Evolutionary conservation across 2,888 invertebrate genomes (phyloP).

Genomic region (Scaptomyza tumidula): DNA sequence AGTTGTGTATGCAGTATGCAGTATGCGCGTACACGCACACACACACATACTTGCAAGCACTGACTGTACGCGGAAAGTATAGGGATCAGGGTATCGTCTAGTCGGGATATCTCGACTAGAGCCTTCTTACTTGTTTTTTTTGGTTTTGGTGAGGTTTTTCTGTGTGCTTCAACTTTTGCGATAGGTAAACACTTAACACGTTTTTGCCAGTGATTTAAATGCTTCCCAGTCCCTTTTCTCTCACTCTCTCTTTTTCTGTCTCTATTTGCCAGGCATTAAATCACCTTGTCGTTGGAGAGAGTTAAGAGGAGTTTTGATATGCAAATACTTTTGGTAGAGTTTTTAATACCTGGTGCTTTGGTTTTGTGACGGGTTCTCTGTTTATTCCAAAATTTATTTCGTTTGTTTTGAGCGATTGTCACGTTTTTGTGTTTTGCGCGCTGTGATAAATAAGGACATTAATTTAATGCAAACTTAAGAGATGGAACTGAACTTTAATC

Average conservation of each 20-base stretch:
- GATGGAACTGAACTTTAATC: slow-evolving; percentile 2
- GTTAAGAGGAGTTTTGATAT: slow-evolving; percentile 44
- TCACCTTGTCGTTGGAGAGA: slow-evolving; percentile 43
- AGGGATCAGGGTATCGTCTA: no score
- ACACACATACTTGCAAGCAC: no score
- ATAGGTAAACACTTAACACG: slow-evolving; percentile 84
- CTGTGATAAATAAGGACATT: slow-evolving; percentile 10
- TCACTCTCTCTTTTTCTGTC: slow-evolving; percentile 9
- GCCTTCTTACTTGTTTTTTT: background rate
- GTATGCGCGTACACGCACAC: no score
- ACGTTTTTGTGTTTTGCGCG: slow-evolving; percentile 64
- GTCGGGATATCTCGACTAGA: no score
- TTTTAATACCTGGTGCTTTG: slow-evolving; percentile 45
- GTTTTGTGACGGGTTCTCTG: slow-evolving; percentile 46
- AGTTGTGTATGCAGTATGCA: no score
- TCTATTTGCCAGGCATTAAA: slow-evolving; percentile 72
- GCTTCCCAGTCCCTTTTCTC: slow-evolving; percentile 29
- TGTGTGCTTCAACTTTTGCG: slow-evolving; percentile 57
- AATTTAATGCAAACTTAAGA: background rate
- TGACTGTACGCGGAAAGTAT: no score
- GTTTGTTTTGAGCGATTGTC: slow-evolving; percentile 77
- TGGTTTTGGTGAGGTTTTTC: no score
- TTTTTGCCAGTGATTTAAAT: slow-evolving; percentile 77
- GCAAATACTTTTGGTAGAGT: slow-evolving; percentile 52
- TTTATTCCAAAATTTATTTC: slow-evolving; percentile 43